These are phyloP conservation scores for Haemorhous mexicanus DNA, from an alignment of 2,113 vertebrate species.

Conservation along the genomic window DNA sequence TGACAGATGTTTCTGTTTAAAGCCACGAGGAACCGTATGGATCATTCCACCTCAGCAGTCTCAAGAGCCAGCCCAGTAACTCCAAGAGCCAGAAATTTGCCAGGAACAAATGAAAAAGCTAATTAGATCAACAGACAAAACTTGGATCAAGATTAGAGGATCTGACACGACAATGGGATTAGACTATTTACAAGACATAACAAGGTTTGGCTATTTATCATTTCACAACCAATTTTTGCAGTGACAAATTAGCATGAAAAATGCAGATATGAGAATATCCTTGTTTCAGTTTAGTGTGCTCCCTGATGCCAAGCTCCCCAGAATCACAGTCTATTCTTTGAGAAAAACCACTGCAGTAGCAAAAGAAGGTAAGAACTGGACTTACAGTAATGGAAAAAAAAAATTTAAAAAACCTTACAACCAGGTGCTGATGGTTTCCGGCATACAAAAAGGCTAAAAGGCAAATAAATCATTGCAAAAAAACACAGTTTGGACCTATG, in stretches of 20 bases:
- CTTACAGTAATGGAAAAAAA: not conserved
- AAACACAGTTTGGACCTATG: not conserved
- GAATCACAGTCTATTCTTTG: not conserved
- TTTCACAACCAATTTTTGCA: not conserved
- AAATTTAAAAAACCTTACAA: not conserved
- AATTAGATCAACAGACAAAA: constrained; percentile 39
- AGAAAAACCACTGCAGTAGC: not conserved
- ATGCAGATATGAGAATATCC: not conserved
- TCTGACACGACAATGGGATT: not conserved
- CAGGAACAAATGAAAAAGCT: constrained; percentile 38
- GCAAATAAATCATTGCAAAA: not conserved
- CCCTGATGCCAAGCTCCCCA: not conserved
- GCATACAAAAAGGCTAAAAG: not conserved
- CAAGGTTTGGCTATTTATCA: not conserved
- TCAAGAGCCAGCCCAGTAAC: constrained; percentile 34
- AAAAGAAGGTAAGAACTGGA: not conserved
- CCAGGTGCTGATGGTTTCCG: not conserved
- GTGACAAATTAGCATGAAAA: not conserved
- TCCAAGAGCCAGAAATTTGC: constrained; percentile 45
- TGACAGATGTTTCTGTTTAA: constrained; percentile 69
- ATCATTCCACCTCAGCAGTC: constrained; percentile 40
- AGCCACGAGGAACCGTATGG: constrained; percentile 25
- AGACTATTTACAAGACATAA: not conserved
- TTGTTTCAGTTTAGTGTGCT: not conserved
- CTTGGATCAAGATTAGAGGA: constrained; percentile 8